Evolutionary conservation across 64 coral and sea anemone species (phyloP).

Genomic region (Hydrozoanthus tunicans): DNA sequence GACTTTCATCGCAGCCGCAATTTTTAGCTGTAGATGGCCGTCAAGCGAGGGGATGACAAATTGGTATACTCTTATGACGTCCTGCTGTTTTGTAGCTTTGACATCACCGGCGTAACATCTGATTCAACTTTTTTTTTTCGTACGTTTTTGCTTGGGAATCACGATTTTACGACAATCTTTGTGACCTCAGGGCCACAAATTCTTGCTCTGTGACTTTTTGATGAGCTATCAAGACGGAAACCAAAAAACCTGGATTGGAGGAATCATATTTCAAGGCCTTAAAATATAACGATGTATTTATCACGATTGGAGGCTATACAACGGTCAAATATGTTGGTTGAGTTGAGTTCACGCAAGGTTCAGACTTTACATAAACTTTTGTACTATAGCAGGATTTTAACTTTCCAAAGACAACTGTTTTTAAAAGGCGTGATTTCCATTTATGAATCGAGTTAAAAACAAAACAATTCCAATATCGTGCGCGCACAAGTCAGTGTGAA

Average conservation of each 20-base stretch:
- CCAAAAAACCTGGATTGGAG: not conserved
- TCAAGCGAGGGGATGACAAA: not conserved
- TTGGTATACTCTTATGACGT: not conserved
- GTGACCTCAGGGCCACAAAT: not conserved
- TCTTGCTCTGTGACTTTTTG: not conserved
- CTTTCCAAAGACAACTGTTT: too few species aligned
- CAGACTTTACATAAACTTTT: too few species aligned
- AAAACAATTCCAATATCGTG: too few species aligned
- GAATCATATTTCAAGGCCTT: not conserved
- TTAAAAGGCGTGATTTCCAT: too few species aligned
- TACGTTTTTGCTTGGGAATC: not conserved
- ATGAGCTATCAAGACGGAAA: too few species aligned
- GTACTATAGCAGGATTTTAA: too few species aligned
- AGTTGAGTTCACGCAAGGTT: too few species aligned
- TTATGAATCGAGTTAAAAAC: too few species aligned
- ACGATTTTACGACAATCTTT: not conserved
- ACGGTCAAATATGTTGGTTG: too few species aligned
- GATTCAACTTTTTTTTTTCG: not conserved
- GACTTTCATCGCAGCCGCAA: not conserved
- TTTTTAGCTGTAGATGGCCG: not conserved
- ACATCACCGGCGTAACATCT: not conserved
- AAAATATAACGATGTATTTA: not conserved
- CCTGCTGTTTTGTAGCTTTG: constrained; percentile 2
- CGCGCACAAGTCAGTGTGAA: too few species aligned
- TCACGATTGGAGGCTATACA: too few species aligned